Percentiles rank a stretch among this genome's conserved stretches.
Conservation (phyloP, 1,140 invertebrate genomes). For the Hylyphantes graminicola region DNA sequence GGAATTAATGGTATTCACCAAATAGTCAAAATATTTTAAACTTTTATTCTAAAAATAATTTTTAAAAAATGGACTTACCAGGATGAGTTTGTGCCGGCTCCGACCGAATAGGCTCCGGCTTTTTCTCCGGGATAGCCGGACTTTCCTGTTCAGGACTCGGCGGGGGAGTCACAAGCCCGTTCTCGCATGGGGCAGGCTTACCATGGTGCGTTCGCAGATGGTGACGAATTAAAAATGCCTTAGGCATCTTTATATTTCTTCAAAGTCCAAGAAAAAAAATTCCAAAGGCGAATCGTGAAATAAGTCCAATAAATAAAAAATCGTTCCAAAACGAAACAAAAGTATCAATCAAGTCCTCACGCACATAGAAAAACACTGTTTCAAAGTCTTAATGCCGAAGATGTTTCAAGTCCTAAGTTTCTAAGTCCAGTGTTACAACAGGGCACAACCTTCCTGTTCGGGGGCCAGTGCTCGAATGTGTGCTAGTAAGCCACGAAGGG, state of each 20-base stretch:
- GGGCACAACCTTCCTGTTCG: background rate
- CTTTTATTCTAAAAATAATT: no score
- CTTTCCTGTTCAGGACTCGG: constrained; percentile 48
- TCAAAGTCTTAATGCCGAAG: no score
- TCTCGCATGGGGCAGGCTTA: background rate
- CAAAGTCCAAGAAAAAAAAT: background rate
- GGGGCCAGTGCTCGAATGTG: constrained; percentile 37
- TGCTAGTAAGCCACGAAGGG: constrained; percentile 43
- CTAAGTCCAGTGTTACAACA: no score
- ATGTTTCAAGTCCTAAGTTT: no score
- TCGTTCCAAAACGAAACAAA: background rate
- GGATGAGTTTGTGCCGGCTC: constrained; percentile 39
- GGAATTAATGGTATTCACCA: no score
- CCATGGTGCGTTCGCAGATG: background rate
- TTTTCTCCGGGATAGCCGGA: background rate
- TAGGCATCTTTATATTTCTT: constrained; percentile 33
- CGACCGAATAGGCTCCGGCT: background rate
- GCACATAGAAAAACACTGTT: no score
- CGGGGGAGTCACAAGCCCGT: constrained; percentile 47
- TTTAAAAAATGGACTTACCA: background rate
- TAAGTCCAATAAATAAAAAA: background rate
- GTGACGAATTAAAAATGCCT: constrained; percentile 49
- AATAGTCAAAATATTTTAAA: no score
- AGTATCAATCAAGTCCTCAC: no score
- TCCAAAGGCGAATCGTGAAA: background rate